These are phyloP conservation scores for Morpho deidamia DNA, from an alignment of 2,888 invertebrate species.

Conservation along the genomic window DNA sequence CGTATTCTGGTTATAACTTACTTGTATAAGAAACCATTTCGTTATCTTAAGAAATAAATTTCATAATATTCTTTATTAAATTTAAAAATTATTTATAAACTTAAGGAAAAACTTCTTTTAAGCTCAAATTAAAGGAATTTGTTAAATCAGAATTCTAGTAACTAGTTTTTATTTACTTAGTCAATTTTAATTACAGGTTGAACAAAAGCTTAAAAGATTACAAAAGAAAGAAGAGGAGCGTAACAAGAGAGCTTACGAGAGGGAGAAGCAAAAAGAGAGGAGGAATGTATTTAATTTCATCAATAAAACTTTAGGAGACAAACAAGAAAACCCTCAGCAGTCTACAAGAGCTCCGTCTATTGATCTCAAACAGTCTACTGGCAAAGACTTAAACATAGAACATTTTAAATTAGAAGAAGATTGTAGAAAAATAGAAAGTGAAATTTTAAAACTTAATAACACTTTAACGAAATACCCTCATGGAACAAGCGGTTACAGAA, in stretches of 20 bases:
- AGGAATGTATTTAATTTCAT: conserved; percentile 87
- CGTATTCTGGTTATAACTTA: too few species aligned
- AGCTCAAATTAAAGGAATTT: too few species aligned
- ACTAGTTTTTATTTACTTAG: background rate
- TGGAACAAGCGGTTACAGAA: conserved; percentile 79
- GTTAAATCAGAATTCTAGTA: too few species aligned
- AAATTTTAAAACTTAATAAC: conserved; percentile 81
- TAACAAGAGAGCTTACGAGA: conserved; percentile 81
- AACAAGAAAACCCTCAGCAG: conserved; percentile 31
- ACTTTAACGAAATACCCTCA: conserved; percentile 80
- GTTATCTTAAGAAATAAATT: too few species aligned
- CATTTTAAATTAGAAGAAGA: conserved; percentile 85
- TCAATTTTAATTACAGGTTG: conserved; percentile 54
- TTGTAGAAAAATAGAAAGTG: conserved; percentile 82
- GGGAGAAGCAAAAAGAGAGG: conserved; percentile 78
- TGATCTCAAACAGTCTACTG: conserved; percentile 74
- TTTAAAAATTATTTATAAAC: too few species aligned
- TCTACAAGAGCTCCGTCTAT: conserved; percentile 28
- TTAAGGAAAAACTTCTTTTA: too few species aligned
- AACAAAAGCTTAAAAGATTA: conserved; percentile 81
- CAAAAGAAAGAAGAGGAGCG: conserved; percentile 81
- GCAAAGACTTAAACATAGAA: conserved; percentile 84
- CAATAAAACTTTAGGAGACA: conserved; percentile 80
- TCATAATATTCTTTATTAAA: too few species aligned
- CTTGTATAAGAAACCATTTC: too few species aligned